Conservation (phyloP, 1,140 invertebrate genomes). For the Drosophila ambigua region DNA sequence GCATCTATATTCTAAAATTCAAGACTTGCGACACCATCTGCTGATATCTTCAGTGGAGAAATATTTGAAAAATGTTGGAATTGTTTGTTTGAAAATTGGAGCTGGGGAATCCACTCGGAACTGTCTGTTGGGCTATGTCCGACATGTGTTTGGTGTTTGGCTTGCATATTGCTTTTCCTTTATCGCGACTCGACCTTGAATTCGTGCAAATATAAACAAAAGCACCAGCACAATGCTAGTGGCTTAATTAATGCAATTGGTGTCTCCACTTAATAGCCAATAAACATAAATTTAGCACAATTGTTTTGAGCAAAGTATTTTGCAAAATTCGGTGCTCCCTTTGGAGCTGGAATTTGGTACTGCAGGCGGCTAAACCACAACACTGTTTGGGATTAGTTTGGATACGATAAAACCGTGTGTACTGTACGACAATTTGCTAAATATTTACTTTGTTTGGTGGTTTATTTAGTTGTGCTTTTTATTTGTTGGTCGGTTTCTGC, state of each 20-base stretch:
- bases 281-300: background rate
- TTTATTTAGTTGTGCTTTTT: conserved; percentile 24
- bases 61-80: too few relatives aligned
- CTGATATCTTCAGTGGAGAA: background rate
- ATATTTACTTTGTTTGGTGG: conserved; percentile 64
- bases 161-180: conserved; percentile 18
- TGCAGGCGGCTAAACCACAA: background rate
- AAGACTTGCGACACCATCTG: background rate
- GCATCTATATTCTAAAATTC: too few relatives aligned
- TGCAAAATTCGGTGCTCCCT: background rate
- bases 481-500: conserved; percentile 16
- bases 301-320: background rate
- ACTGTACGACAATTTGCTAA: conserved; percentile 11
- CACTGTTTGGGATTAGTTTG: conserved; percentile 1
- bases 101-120: background rate
- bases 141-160: conserved; percentile 10
- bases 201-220: conserved; percentile 37
- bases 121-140: conserved; percentile 12
- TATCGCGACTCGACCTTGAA: conserved; percentile 30
- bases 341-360: background rate
- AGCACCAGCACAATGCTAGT: conserved; percentile 5
- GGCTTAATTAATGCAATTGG: conserved; percentile 15
- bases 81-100: too few relatives aligned
- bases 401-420: too few relatives aligned
- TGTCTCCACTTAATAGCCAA: background rate